These are phyloP conservation scores for Sebastes itinus DNA, from an alignment of 2,797 vertebrate species.

Conservation along the genomic window DNA sequence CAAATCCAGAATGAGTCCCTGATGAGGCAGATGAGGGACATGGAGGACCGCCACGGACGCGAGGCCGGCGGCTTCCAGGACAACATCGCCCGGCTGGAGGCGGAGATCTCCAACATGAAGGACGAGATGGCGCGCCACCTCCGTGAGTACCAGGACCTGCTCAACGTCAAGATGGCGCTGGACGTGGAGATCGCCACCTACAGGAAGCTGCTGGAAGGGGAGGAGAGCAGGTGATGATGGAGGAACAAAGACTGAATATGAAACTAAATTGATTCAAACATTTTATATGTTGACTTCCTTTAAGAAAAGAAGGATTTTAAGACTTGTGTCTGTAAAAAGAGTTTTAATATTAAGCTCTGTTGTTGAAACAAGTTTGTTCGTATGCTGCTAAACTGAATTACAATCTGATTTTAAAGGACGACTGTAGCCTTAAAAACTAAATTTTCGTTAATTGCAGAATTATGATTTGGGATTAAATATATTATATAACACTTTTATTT, in stretches of 20 bases:
- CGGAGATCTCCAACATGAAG: conserved; percentile 93
- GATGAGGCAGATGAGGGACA: conserved; percentile 92
- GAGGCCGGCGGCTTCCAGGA: conserved; percentile 90
- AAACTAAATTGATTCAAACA: background rate
- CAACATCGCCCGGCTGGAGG: conserved; percentile 87
- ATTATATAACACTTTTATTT: background rate
- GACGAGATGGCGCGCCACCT: conserved; percentile 96
- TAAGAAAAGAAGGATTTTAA: background rate
- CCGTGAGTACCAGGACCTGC: conserved; percentile 95
- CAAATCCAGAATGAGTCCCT: conserved; percentile 87
- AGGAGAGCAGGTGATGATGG: conserved; percentile 89
- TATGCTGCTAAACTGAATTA: background rate
- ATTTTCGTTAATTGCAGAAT: background rate
- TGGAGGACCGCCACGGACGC: conserved; percentile 90
- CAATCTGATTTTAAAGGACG: background rate
- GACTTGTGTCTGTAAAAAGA: background rate
- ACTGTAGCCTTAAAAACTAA: background rate
- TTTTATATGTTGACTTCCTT: background rate
- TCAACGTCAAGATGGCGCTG: conserved; percentile 96
- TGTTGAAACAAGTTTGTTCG: background rate
- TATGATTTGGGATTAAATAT: background rate
- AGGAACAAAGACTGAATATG: background rate
- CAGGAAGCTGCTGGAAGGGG: conserved; percentile 95
- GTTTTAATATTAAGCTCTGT: background rate
- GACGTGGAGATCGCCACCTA: conserved; percentile 97